Evolutionary conservation across 2,888 invertebrate genomes (phyloP), one percentile per base, ranked within the genome.

Genomic region (Noctua pronuba): DNA sequence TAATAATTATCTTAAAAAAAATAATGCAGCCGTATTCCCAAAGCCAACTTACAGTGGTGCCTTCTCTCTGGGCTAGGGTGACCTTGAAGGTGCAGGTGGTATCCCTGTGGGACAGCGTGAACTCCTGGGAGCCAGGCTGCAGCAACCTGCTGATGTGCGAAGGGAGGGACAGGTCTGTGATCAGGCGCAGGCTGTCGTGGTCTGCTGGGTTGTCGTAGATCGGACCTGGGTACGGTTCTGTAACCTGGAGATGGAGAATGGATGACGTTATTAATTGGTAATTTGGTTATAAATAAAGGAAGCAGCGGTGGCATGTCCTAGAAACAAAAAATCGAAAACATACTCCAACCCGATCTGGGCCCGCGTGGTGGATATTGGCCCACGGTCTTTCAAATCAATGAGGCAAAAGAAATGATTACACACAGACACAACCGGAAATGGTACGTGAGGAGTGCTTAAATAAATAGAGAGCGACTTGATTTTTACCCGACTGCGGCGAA

Each of bases 21-120:
- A 58, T 21, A 6, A 55, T 62, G 0, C 10, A 21, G 24, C 55
- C 11, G 2, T 55, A 1, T 49, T 0, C 6, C 18, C 13, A 41
- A 35, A 28, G 3, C 24, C 58, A 24, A 87, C 93, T 92, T 86
- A 96, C 96, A 84, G 88, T 91, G n/a, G 88, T 86, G 31, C 90
- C 92, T 24, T 88, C 83, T 31, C 90, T 90, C 69, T 90, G 85
- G 49, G 86, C 89, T 60, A 96, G 82, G 28, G 86, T 93, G 28
- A 94, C 92, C 49, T 90, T 93, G 82, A 97, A 96, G 11, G 85
- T 90, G 89, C 97, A 97, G 38, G 92, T 90, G 8, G 95, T 94
- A 18, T 95, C 95, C n/a, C 91, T 93, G 60, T 96, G 94, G 0
- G 85, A 83, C 10, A 97, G 89, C 0, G 92, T 92, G 85, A 96